Percentiles rank a stretch among this genome's conserved stretches.
phyloP scores from a whole-genome alignment of 2,888 invertebrate genomes.

The Cerceris ruficornis region DNA sequence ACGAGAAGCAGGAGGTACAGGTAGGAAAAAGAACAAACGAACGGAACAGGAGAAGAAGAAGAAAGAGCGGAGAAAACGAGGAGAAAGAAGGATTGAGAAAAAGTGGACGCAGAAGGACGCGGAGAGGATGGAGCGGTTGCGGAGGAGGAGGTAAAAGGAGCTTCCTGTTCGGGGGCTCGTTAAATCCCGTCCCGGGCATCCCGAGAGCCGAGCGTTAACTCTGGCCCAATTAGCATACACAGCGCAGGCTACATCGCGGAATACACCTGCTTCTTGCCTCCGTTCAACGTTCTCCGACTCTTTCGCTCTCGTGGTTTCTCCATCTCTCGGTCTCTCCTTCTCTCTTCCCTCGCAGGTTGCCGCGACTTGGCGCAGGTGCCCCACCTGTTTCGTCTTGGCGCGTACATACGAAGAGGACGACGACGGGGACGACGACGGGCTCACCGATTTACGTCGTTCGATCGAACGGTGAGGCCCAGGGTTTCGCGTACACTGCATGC shows the following conservation, averaged over 20 bases:
- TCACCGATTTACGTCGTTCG: slow-evolving; percentile 64
- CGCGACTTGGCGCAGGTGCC: slow-evolving; percentile 76
- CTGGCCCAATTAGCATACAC: slow-evolving; percentile 81
- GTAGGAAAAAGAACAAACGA: slow-evolving; percentile 33
- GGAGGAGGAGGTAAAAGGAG: slow-evolving; percentile 59
- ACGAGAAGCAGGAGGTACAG: slow-evolving; percentile 21
- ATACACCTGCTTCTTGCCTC: slow-evolving; percentile 73
- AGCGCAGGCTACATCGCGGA: slow-evolving; percentile 75
- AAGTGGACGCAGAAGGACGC: slow-evolving; percentile 37
- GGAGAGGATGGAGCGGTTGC: slow-evolving; percentile 30
- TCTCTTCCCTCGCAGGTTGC: slow-evolving; percentile 61
- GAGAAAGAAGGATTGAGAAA: slow-evolving; percentile 47
- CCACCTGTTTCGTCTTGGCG: slow-evolving; percentile 77
- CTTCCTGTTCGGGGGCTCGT: slow-evolving; percentile 77
- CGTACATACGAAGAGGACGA: slow-evolving; percentile 34
- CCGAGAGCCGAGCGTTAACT: slow-evolving; percentile 73
- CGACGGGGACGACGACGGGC: slow-evolving; percentile 24
- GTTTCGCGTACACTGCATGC: slow-evolving; percentile 29
- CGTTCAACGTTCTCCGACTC: slow-evolving; percentile 17
- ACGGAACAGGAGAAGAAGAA: slow-evolving; percentile 25
- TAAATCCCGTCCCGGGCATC: slow-evolving; percentile 75
- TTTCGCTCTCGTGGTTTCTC: slow-evolving; percentile 20
- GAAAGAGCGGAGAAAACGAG: slow-evolving; percentile 34
- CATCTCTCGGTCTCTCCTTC: slow-evolving; percentile 14
- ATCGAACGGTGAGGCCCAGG: slow-evolving; percentile 46